Conservation (phyloP, 2,113 vertebrate genomes). For the Micronycteris hirsuta region DNA sequence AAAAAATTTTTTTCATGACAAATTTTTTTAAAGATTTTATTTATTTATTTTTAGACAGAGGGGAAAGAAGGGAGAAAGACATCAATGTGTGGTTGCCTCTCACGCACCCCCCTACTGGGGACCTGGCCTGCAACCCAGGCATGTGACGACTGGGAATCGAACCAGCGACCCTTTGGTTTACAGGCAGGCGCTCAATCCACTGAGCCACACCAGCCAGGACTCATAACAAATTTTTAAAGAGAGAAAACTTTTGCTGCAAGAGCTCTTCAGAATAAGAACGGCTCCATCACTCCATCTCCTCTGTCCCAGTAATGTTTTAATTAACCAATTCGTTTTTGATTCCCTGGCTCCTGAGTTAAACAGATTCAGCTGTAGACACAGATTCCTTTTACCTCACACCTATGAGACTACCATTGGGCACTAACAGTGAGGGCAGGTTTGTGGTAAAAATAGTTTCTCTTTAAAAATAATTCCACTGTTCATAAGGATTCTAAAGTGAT, state of each 20-base stretch:
- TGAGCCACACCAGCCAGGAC: no score
- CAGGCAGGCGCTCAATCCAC: no score
- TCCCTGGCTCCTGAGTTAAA: background rate
- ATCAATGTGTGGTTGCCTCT: no score
- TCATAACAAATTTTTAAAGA: background rate
- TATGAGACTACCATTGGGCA: background rate
- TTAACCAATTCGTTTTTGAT: background rate
- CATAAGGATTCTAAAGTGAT: background rate
- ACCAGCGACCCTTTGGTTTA: no score
- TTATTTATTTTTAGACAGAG: no score
- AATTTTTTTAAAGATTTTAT: background rate
- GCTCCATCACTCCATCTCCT: background rate
- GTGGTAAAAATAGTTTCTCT: background rate
- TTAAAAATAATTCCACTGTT: background rate
- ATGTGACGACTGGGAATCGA: no score
- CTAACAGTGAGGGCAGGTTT: background rate
- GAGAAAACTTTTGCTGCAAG: background rate
- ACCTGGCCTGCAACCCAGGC: no score
- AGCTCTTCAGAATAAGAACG: background rate
- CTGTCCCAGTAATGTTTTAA: background rate
- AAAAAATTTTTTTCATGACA: background rate
- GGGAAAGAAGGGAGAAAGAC: no score
- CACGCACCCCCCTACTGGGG: no score
- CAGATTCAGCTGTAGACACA: background rate
- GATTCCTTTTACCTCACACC: background rate